Conservation (phyloP, 2,888 invertebrate genomes). For the Dendrolimus pini region DNA sequence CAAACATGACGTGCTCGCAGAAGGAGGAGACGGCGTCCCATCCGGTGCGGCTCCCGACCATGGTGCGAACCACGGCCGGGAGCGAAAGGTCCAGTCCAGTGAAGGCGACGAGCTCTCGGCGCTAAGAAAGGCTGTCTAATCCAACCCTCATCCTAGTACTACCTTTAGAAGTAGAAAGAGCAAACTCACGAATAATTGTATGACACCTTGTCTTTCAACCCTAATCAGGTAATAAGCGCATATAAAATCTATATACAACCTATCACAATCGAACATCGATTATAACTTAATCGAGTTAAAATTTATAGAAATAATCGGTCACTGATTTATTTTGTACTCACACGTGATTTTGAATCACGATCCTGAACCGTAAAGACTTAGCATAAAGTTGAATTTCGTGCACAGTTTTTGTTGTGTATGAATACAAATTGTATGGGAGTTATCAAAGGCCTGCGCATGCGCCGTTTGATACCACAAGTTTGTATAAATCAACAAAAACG, state of each 20-base stretch:
- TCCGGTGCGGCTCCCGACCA: too few relatives aligned
- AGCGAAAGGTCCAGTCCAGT: too few relatives aligned
- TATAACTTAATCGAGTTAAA: conserved; percentile 73
- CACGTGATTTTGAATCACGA: conserved; percentile 2
- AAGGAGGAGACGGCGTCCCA: too few relatives aligned
- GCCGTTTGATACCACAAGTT: conserved; percentile 58
- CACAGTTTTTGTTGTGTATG: conserved; percentile 23
- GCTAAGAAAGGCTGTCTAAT: too few relatives aligned
- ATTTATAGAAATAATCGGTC: conserved; percentile 74
- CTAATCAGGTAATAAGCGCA: conserved; percentile 2
- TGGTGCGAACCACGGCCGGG: too few relatives aligned
- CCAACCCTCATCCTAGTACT: too few relatives aligned
- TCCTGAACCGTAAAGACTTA: conserved; percentile 10
- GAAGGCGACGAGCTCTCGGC: too few relatives aligned
- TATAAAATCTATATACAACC: conserved; percentile 24
- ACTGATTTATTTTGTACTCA: conserved; percentile 59
- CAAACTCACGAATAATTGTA: too few relatives aligned
- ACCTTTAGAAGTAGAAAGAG: too few relatives aligned
- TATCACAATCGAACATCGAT: conserved; percentile 59
- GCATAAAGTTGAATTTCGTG: conserved; percentile 23
- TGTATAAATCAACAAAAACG: conserved; percentile 75
- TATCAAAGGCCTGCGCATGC: conserved; percentile 59
- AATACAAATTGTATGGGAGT: conserved; percentile 66
- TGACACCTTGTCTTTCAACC: not conserved
- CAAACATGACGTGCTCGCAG: too few relatives aligned